Evolutionary conservation across 2,113 vertebrate genomes (phyloP), one percentile per base, ranked within the genome.

Genomic region (Chroicocephalus ridibundus): DNA sequence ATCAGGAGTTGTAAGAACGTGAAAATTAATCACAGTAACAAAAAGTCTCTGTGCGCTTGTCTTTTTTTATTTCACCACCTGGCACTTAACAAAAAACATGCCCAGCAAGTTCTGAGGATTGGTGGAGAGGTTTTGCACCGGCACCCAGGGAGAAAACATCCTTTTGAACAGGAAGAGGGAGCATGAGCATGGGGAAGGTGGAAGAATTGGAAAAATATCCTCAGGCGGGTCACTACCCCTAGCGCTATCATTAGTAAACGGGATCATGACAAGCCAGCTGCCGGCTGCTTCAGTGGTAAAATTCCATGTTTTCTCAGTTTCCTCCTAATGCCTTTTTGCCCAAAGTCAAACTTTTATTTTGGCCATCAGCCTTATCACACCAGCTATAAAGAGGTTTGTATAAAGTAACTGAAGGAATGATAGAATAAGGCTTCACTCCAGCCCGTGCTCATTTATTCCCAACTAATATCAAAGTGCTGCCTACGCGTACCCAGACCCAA

Each of bases 1-100:
- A 93, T 91, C 92, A 85, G 86, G 83, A 95, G 60, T 21, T 38
- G 62, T 44, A 64, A 94, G 88, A 95, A 88, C 14, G 54, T 79
- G 94, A 96, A 95, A 96, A 97, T 97, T 96, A 97, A 95, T 96
- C 95, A 94, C 27, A 31, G 84, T 44, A 96, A 93, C 94, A 95
- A 88, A 97, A 97, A 86, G 92, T 96, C 94, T 98, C 97, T 92
- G 80, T 92, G 88, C 51, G 27, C 90, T 92, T 94, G 79, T 94
- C 92, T 96, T 97, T 96, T 85, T 97, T 94, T 92, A 92, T 96
- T 93, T 94, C 93, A 92, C 90, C 94, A 88, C 95, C 93, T 97
- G 90, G 96, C 94, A 95, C 83, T 93, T 94, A 93, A 93, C 70
- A 95, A 87, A 92, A 96, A 97, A 81, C 78, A 95, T 90, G 57